Conservation (phyloP, 2,113 vertebrate species). For the Anser cygnoides region DNA sequence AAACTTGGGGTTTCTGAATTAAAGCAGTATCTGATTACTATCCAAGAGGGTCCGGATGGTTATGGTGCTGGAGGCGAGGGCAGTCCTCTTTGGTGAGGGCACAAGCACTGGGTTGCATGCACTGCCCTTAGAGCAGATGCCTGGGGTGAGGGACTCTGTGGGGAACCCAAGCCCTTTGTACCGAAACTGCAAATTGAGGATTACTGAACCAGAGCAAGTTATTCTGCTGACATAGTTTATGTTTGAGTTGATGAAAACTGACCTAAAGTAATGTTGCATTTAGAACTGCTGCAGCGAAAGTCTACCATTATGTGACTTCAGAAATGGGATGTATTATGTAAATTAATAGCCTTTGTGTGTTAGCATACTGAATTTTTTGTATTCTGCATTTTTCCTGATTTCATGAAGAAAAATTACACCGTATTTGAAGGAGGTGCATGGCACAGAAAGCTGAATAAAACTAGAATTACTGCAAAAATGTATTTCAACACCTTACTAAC, state of each 20-base stretch:
- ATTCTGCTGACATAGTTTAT: neutral
- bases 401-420: neutral
- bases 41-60: neutral
- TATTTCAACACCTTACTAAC: neutral
- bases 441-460: neutral
- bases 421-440: neutral
- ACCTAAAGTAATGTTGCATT: neutral
- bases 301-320: neutral
- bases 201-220: neutral
- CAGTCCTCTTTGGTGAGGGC: rapidly evolving
- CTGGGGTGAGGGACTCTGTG: neutral
- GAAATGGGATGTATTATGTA: neutral
- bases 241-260: neutral
- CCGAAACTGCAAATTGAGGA: too few species aligned
- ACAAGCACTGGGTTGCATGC: too few species aligned
- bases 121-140: neutral
- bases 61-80: neutral
- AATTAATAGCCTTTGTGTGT: neutral
- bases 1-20: neutral
- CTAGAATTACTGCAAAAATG: neutral
- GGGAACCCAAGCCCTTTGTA: neutral
- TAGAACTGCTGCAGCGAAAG: neutral
- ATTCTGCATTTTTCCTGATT: neutral
- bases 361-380: neutral
- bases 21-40: neutral